A percentile compares a stretch with the other conserved stretches of the same genome.
Evolutionary conservation across 2,113 vertebrate species (phyloP).

Genomic region (Lepus timidus): DNA sequence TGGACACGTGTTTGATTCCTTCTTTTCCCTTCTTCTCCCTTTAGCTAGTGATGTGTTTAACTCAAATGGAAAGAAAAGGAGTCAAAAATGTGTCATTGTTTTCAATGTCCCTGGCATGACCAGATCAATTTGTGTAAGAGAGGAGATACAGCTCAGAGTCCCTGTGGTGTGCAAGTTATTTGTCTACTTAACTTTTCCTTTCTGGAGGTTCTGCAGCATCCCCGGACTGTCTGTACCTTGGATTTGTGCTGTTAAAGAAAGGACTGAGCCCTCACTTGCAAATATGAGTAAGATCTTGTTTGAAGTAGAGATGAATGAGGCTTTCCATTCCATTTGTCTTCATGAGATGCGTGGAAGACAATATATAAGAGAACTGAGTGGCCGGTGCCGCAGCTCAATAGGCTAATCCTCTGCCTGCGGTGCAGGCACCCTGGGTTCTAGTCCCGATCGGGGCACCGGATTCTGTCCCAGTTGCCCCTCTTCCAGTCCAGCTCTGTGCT

Average conservation of each 20-base stretch:
- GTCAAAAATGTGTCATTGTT: background rate
- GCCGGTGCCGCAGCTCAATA: too few species aligned
- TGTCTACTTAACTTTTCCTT: background rate
- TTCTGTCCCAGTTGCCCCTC: too few species aligned
- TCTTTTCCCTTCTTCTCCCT: background rate
- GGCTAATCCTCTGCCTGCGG: too few species aligned
- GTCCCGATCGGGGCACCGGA: too few species aligned
- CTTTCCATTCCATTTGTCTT: background rate
- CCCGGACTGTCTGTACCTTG: background rate
- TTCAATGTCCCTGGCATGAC: background rate
- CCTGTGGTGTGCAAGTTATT: background rate
- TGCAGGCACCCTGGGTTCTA: too few species aligned
- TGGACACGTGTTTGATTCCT: background rate
- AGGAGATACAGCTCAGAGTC: background rate
- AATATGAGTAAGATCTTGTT: conserved; percentile 1
- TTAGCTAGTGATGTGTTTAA: background rate
- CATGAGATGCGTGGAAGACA: conserved; percentile 36
- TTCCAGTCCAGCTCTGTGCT: too few species aligned
- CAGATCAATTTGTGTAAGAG: background rate
- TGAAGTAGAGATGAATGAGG: conserved; percentile 1
- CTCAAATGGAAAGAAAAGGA: background rate
- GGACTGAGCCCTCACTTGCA: background rate
- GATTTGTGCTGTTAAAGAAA: conserved; percentile 1
- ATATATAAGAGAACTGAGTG: conserved; percentile 8
- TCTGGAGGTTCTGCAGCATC: background rate